Evolutionary conservation across 2,113 vertebrate species (phyloP), one percentile per base, ranked within the genome.

Genomic region (Pitta sordida): DNA sequence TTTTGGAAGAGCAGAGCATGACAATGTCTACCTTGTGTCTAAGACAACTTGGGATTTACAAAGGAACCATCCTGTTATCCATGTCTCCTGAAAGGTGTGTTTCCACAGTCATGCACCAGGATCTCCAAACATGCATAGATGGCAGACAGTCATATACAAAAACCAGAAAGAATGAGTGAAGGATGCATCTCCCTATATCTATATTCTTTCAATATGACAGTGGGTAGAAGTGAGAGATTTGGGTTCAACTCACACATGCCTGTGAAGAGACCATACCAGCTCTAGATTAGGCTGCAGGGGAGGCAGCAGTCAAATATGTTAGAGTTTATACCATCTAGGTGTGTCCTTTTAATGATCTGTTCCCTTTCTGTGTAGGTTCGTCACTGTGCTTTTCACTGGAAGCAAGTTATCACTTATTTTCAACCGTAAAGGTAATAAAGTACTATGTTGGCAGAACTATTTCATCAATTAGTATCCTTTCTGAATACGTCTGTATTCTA

Each of bases 131-230:
- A 8, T 26, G 19, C 48, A 36, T 10, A 77, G 26, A 23, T 26
- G 26, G 11, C 19, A 1, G 1, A 41, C 41, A 2, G 0, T 73
- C 32, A 23, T 12, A 7, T 14, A 17, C 26, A 30, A 59, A 85
- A 27, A 18, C 44, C 6, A 63, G 37, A 49, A 65, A 64, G 41
- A 81, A 3, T 7, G 5, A 46, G 17, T 44, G 39, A 62, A 22
- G 64, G 9, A 4, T 60, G 11, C 30, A 48, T 6, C 14, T 58
- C 8, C 22, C 56, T 70, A 8, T 34, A 41, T 53, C 23, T 7
- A 5, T 21, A 11, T 34, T 32, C n/a, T 74, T 82, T 73, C 20
- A 60, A 22, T 52, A 22, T 17, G 78, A 34, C 11, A 41, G 43
- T 11, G 6, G 5, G 10, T 49, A 56, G 24, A 90, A 69, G 15